Evolutionary conservation across 2,113 vertebrate genomes (phyloP), one percentile per base, ranked within the genome.

Genomic region (Lophotis ruficrista): DNA sequence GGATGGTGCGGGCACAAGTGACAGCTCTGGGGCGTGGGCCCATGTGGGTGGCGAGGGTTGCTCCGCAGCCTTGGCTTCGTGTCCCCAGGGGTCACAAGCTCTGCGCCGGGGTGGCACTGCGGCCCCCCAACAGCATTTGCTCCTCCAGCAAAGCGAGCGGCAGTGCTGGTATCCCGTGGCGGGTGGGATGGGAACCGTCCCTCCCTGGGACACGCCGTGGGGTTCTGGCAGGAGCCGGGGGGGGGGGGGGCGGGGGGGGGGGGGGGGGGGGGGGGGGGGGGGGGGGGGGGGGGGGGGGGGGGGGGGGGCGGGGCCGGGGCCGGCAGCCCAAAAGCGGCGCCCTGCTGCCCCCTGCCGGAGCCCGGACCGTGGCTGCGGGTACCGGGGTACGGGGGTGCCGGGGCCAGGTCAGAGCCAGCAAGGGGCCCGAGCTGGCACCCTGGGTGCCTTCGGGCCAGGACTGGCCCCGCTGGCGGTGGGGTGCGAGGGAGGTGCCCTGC

Each of bases 291-390:
- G 22, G 48, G 48, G 22, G 48, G 48, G 23, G 11, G 11, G 48
- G 16, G 33, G 27, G 41, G 3, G 24, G 18, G 54, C 4, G 19
- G 16, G 47, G n/a, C 33, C 8, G 47, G 33, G n/a, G 11, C 43
- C 16, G 2, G 31, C 24, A 7, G 51, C 41, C 41, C 20, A n/a
- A 43, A 18, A 8, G 87, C 35, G 76, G 76, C 56, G 23, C 47
- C 81, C 47, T 95, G 81, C 88, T 89, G 93, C 95, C 91, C 85
- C 85, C 93, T 96, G 88, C 38, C 38, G 38, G 38, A 38, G 38
- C 38, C 38, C 38, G 38, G 38, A 10, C 38, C 12, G 38, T 11
- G 38, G 38, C 38, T 10, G 38, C 38, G 38, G 38, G 38, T 38
- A 38, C 38, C 9, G 38, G 38, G 38, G 38, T 38, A 38, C 38